These are phyloP conservation scores for Scelioninae gen. 1 DNA, from an alignment of 2,888 invertebrate species.

Conservation along the genomic window DNA sequence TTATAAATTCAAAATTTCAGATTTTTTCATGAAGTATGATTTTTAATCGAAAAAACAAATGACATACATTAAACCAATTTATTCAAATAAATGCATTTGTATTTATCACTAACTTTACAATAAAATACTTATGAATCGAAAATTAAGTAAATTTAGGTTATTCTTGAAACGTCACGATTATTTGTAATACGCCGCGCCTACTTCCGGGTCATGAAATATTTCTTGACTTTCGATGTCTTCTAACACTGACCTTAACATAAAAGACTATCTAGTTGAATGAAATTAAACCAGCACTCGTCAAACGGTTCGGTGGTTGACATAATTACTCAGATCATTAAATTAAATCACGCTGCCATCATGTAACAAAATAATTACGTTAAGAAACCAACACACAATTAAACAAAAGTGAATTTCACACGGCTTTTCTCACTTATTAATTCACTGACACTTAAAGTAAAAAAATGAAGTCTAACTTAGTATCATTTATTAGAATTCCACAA, in stretches of 20 bases:
- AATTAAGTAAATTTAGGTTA: not conserved
- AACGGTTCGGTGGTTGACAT: slow-evolving; percentile 5
- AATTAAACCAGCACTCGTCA: slow-evolving; percentile 3
- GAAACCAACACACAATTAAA: slow-evolving; percentile 7
- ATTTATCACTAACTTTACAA: not conserved
- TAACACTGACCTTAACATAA: slow-evolving; percentile 23
- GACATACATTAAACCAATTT: not conserved
- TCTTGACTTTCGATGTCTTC: slow-evolving; percentile 51
- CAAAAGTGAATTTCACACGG: slow-evolving; percentile 38
- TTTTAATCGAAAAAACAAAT: too few relatives aligned
- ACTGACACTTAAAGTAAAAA: slow-evolving; percentile 2
- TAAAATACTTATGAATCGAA: slow-evolving; percentile 4
- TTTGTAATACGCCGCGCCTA: slow-evolving; percentile 44
- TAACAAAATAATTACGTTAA: slow-evolving; percentile 23
- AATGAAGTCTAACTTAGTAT: not conserved
- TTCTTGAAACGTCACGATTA: slow-evolving; percentile 30
- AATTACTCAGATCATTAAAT: slow-evolving; percentile 11
- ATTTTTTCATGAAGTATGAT: too few relatives aligned
- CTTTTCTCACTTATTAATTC: slow-evolving; percentile 17
- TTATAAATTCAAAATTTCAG: too few relatives aligned
- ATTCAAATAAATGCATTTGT: not conserved
- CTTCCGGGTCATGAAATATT: slow-evolving; percentile 50
- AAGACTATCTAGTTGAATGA: not conserved
- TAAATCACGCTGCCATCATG: not conserved
- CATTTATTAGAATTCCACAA: too few relatives aligned